Conservation (phyloP, 2,113 vertebrate genomes). For the Trematocara macrostoma region DNA sequence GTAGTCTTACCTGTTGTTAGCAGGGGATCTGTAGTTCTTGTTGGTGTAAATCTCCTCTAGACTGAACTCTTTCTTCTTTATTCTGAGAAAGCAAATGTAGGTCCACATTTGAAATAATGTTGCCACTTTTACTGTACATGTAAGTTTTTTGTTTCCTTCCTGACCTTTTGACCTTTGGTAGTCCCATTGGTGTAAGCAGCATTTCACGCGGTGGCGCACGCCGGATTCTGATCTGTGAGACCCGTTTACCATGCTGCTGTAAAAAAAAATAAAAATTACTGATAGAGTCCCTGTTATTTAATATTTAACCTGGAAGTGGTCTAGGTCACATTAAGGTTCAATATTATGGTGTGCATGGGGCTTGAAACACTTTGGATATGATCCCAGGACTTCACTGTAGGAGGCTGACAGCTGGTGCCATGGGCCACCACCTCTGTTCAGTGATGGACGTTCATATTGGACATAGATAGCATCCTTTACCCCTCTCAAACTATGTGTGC, state of each 20-base stretch:
- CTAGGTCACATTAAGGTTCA: not conserved
- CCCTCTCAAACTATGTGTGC: not conserved
- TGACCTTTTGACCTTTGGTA: slow-evolving; percentile 90
- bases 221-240: slow-evolving; percentile 92
- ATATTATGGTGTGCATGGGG: not conserved
- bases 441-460: not conserved
- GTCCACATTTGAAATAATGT: not conserved
- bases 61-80: slow-evolving; percentile 97
- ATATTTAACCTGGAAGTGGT: not conserved
- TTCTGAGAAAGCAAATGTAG: slow-evolving; percentile 55
- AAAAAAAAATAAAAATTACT: not conserved
- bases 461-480: not conserved
- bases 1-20: slow-evolving; percentile 79
- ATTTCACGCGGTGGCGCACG: slow-evolving; percentile 85
- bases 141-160: not conserved
- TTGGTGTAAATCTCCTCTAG: slow-evolving; percentile 98
- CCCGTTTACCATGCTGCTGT: slow-evolving; percentile 62
- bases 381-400: not conserved
- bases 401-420: not conserved
- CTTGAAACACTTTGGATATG: not conserved
- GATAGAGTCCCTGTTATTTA: not conserved
- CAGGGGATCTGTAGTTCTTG: slow-evolving; percentile 92
- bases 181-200: slow-evolving; percentile 92
- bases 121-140: not conserved
- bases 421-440: not conserved